Percentiles rank a stretch among this genome's conserved stretches.
These are phyloP conservation scores for Dolichallabes microphthalmus DNA, from an alignment of 2,113 vertebrate species.

Conservation along the genomic window DNA sequence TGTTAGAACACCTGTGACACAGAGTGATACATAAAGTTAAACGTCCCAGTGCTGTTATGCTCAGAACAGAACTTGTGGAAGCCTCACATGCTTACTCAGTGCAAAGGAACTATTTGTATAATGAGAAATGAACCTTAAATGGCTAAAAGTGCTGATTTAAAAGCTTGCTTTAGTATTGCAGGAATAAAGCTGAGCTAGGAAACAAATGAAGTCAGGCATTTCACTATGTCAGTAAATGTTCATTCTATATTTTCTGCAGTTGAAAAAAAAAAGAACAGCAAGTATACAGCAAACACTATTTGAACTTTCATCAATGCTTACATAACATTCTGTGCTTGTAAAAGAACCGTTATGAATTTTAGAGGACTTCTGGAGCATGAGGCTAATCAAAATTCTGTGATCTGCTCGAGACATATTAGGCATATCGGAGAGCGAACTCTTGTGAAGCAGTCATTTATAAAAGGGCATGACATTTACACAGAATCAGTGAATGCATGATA, in stretches of 20 bases:
- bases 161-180: background rate
- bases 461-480: conserved; percentile 36
- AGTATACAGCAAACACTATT: background rate
- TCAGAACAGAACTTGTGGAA: no score
- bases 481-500: conserved; percentile 27
- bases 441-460: conserved; percentile 22
- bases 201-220: background rate
- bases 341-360: conserved; percentile 1
- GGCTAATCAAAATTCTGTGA: conserved; percentile 16
- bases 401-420: conserved; percentile 5
- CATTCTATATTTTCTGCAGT: background rate
- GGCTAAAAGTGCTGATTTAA: no score
- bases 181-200: background rate
- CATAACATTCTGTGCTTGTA: background rate
- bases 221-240: background rate
- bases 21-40: no score
- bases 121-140: no score
- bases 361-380: background rate
- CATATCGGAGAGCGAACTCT: conserved; percentile 9
- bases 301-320: background rate
- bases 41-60: no score
- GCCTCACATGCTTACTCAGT: no score
- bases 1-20: no score
- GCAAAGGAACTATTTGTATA: no score
- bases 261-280: background rate